Conservation (phyloP, 2,797 vertebrate genomes). For the Rhinichthys osculus region DNA sequence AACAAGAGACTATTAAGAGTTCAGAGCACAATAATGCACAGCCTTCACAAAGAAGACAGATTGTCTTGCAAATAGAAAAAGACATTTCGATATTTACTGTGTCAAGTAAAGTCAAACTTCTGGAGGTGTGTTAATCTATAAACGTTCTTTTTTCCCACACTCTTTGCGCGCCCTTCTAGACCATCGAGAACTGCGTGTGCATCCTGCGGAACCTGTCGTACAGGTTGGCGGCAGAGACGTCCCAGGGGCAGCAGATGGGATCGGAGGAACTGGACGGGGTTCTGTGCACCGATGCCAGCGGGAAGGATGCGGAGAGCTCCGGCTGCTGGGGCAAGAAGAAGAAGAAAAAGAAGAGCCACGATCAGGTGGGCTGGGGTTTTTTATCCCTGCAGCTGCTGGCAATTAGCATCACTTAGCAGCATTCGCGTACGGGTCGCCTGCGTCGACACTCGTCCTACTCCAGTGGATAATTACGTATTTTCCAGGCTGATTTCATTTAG, state of each 20-base stretch:
- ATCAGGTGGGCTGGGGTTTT: conserved; percentile 85
- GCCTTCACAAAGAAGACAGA: conserved; percentile 44
- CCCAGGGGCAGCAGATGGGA: conserved; percentile 97
- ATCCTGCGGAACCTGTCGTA: conserved; percentile 99
- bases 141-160: background rate
- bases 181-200: conserved; percentile 99
- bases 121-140: conserved; percentile 3
- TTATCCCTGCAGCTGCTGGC: conserved; percentile 72
- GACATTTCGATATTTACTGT: conserved; percentile 23
- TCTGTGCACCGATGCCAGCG: conserved; percentile 90
- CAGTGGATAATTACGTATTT: conserved; percentile 63
- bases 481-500: conserved; percentile 64
- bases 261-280: conserved; percentile 97
- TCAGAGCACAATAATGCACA: conserved; percentile 44
- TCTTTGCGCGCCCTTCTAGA: conserved; percentile 73
- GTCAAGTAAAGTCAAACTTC: conserved; percentile 2
- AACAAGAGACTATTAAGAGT: conserved; percentile 54
- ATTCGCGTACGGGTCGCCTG: conserved; percentile 47
- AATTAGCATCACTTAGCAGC: conserved; percentile 67
- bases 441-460: conserved; percentile 54
- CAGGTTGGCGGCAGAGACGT: conserved; percentile 96
- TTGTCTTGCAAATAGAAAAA: conserved; percentile 30
- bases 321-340: conserved; percentile 99
- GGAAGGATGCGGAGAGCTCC: conserved; percentile 93
- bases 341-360: conserved; percentile 99